Evolutionary conservation across 2,888 invertebrate genomes (phyloP).

Genomic region (Halictus quadricinctus): DNA sequence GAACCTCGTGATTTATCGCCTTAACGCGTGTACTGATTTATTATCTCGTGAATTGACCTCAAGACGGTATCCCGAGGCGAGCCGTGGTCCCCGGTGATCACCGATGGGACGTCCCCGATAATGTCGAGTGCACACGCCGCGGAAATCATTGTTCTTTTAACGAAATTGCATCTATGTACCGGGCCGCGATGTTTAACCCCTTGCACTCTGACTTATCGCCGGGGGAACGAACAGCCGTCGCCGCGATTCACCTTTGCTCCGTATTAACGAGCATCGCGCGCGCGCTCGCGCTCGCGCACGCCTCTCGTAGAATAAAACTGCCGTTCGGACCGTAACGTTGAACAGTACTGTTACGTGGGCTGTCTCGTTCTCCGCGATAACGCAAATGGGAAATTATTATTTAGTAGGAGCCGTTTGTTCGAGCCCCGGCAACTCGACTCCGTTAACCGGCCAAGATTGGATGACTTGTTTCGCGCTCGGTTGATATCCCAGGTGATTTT

Average conservation of each 20-base stretch:
- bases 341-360: conserved; percentile 14
- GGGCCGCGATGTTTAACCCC: conserved; percentile 39
- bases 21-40: conserved; percentile 67
- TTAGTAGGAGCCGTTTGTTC: not conserved
- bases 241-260: conserved; percentile 47
- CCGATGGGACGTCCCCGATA: conserved; percentile 63
- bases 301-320: not conserved
- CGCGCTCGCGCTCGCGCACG: not conserved
- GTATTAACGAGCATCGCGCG: conserved; percentile 29
- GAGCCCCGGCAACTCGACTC: not conserved
- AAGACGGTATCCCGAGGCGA: conserved; percentile 45
- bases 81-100: conserved; percentile 48
- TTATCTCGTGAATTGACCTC: conserved; percentile 63
- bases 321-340: not conserved
- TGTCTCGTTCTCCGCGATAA: conserved; percentile 1
- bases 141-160: conserved; percentile 62
- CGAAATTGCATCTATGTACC: conserved; percentile 51
- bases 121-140: conserved; percentile 52
- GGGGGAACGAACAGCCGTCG: conserved; percentile 9
- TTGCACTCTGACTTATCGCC: conserved; percentile 42
- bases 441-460: conserved; percentile 1
- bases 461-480: not conserved
- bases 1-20: conserved; percentile 65
- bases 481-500: not conserved
- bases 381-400: conserved; percentile 17